A percentile compares a stretch with the other conserved stretches of the same genome.
Evolutionary conservation across 2,113 vertebrate genomes (phyloP).

Genomic region (Plecotus auritus): DNA sequence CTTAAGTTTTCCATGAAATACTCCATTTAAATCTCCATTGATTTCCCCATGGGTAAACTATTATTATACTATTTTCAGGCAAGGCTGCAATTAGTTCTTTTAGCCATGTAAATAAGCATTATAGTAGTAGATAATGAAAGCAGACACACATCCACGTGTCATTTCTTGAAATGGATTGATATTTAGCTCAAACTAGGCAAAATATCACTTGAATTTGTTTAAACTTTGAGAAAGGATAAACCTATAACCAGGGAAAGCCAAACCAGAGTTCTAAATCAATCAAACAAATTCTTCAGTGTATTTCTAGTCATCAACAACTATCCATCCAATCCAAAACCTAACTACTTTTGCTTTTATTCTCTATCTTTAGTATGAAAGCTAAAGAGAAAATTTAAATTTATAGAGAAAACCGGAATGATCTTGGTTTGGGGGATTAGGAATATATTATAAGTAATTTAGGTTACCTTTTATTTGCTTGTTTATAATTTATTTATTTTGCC

Average conservation of each 20-base stretch:
- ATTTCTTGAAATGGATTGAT: constrained; percentile 12
- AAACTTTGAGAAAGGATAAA: background rate
- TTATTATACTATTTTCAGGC: background rate
- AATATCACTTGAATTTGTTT: background rate
- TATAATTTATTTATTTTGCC: background rate
- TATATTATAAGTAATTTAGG: background rate
- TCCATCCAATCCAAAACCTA: constrained; percentile 1
- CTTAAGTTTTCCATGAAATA: constrained; percentile 13
- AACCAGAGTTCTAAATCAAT: background rate
- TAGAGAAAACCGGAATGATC: background rate
- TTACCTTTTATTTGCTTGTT: background rate
- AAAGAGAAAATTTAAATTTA: background rate
- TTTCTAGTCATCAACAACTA: background rate
- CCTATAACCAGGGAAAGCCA: background rate
- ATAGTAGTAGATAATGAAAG: background rate
- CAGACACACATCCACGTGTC: background rate
- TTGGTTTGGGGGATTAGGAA: background rate
- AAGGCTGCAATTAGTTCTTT: background rate
- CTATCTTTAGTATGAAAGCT: background rate
- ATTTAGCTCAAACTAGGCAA: constrained; percentile 21
- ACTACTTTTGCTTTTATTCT: background rate
- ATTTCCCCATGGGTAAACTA: background rate
- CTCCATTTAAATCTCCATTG: background rate
- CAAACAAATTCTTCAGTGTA: background rate
- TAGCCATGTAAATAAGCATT: background rate